phyloP scores from a whole-genome alignment of 2,888 invertebrate genomes.

The Crossocerus cetratus region DNA sequence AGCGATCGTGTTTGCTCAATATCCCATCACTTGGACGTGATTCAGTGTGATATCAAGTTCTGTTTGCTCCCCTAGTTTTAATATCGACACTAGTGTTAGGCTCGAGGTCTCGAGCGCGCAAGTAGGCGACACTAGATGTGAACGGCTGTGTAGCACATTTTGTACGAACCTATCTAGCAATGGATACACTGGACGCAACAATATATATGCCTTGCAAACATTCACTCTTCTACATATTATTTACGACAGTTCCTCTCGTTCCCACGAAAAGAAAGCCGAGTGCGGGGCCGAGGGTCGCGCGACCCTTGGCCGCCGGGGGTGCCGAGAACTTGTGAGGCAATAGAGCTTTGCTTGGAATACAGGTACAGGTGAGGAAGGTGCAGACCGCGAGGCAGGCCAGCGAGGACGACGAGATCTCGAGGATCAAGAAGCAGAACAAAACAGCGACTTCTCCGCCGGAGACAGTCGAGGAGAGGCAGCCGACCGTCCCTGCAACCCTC shows the following conservation, averaged over 20 bases:
- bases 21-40: constrained; percentile 38
- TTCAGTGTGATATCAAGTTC: constrained; percentile 33
- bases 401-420: constrained; percentile 93
- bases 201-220: constrained; percentile 24
- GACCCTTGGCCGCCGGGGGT: not conserved
- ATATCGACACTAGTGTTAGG: not conserved
- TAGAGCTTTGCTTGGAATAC: constrained; percentile 39
- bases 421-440: constrained; percentile 92
- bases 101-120: not conserved
- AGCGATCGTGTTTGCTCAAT: constrained; percentile 42
- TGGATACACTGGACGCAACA: not conserved
- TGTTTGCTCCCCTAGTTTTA: constrained; percentile 13
- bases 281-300: not conserved
- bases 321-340: constrained; percentile 16
- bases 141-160: not conserved
- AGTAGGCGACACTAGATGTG: not conserved
- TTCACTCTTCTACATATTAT: constrained; percentile 19
- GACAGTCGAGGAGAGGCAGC: constrained; percentile 77
- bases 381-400: constrained; percentile 85
- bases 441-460: constrained; percentile 78
- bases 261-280: constrained; percentile 19
- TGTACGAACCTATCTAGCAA: constrained; percentile 17
- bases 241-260: constrained; percentile 34
- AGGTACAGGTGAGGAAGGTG: constrained; percentile 70
- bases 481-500: constrained; percentile 69